These are phyloP conservation scores for Brienomyrus longianalis DNA, from an alignment of 2,113 vertebrate species.

Conservation along the genomic window DNA sequence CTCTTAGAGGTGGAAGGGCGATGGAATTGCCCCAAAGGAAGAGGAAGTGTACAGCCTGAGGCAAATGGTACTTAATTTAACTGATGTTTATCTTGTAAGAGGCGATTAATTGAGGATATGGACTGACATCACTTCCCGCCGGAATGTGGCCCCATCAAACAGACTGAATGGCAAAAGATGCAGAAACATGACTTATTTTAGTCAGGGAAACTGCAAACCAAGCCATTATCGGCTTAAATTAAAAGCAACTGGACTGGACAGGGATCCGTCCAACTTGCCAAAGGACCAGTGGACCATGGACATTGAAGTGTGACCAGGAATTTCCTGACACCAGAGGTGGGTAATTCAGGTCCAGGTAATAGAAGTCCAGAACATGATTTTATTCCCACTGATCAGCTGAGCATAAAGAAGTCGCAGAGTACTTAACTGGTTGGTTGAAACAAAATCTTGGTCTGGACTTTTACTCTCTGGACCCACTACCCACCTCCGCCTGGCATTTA, in stretches of 20 bases:
- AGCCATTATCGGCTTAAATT: neutral
- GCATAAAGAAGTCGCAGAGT: neutral
- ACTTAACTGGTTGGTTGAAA: neutral
- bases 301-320: neutral
- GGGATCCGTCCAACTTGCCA: neutral
- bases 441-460: neutral
- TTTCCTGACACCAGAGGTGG: neutral
- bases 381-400: neutral
- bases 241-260: neutral
- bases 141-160: neutral
- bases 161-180: neutral
- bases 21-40: neutral
- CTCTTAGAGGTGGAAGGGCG: neutral
- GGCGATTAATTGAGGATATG: neutral
- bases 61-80: neutral
- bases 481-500: neutral
- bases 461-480: neutral
- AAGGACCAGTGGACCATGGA: neutral
- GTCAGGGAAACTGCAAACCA: neutral
- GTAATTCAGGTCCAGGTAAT: neutral
- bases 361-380: neutral
- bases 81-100: neutral
- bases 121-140: neutral
- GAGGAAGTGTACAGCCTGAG: neutral
- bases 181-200: neutral